These are phyloP conservation scores for Pollachius pollachius DNA, from an alignment of 2,113 vertebrate species.

Conservation along the genomic window DNA sequence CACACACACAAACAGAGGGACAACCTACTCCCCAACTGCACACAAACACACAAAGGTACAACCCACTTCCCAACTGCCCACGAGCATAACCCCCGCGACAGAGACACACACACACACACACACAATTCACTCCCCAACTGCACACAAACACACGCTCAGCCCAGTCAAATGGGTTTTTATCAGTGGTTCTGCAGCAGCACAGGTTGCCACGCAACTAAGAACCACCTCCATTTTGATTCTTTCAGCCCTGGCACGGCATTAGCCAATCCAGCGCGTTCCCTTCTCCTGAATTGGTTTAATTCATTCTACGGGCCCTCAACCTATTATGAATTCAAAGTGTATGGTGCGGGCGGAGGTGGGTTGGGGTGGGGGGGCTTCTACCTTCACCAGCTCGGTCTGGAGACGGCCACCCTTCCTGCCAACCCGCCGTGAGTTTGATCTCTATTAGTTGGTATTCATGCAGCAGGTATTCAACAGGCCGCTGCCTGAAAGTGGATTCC, in stretches of 20 bases:
- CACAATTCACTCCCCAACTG: too few relatives aligned
- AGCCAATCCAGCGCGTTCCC: conserved; percentile 52
- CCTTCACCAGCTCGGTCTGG: conserved; percentile 36
- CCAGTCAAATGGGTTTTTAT: conserved; percentile 45
- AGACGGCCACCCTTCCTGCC: conserved; percentile 11
- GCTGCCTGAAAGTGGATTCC: conserved; percentile 50
- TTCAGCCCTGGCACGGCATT: conserved; percentile 49
- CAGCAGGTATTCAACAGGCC: conserved; percentile 21
- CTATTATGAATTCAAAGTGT: conserved; percentile 58
- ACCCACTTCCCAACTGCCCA: too few relatives aligned
- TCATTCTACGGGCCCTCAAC: conserved; percentile 29
- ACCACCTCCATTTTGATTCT: conserved; percentile 46
- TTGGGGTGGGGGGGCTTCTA: conserved; percentile 21
- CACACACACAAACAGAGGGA: too few relatives aligned
- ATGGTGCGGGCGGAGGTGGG: conserved; percentile 18
- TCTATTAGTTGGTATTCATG: conserved; percentile 63
- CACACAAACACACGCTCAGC: neutral
- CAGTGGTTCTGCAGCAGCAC: conserved; percentile 28
- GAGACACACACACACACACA: too few relatives aligned
- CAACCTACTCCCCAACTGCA: too few relatives aligned
- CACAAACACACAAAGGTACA: too few relatives aligned
- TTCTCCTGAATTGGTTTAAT: too few relatives aligned
- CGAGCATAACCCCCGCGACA: too few relatives aligned
- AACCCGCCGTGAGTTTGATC: conserved; percentile 56
- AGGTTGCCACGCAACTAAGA: conserved; percentile 36